Conservation (phyloP, 2,888 invertebrate species). For the Corythucha ciliata region DNA sequence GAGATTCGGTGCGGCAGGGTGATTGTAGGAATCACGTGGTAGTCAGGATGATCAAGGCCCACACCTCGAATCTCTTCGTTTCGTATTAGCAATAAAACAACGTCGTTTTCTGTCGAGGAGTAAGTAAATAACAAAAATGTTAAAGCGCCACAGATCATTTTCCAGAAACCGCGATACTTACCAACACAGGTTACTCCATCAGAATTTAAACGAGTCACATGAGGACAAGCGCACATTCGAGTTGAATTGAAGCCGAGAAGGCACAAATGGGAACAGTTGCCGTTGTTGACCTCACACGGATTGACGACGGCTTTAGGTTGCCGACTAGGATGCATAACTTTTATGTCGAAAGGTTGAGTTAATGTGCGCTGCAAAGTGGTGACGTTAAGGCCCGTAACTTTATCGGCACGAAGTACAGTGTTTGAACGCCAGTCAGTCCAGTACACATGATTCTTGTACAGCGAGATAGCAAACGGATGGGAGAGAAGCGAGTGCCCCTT, state of each 20-base stretch:
- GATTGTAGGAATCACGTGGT: slow-evolving; percentile 73
- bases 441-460: slow-evolving; percentile 70
- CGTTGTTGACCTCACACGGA: slow-evolving; percentile 62
- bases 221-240: slow-evolving; percentile 72
- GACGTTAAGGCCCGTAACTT: slow-evolving; percentile 74
- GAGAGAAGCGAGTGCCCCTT: slow-evolving; percentile 64
- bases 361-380: slow-evolving; percentile 69
- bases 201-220: slow-evolving; percentile 65
- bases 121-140: slow-evolving; percentile 1
- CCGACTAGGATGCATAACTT: slow-evolving; percentile 66
- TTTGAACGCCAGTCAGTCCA: slow-evolving; percentile 93
- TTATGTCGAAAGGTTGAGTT: slow-evolving; percentile 84
- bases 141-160: background rate
- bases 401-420: slow-evolving; percentile 75
- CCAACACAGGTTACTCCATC: slow-evolving; percentile 59
- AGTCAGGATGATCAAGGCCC: slow-evolving; percentile 58
- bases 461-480: slow-evolving; percentile 81
- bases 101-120: slow-evolving; percentile 54
- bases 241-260: slow-evolving; percentile 56
- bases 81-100: slow-evolving; percentile 66
- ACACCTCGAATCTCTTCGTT: slow-evolving; percentile 73
- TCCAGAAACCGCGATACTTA: slow-evolving; percentile 40
- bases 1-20: slow-evolving; percentile 53
- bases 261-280: slow-evolving; percentile 73
- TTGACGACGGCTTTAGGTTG: slow-evolving; percentile 53